phyloP scores from a whole-genome alignment of 2,113 vertebrate genomes.

The Eclectus roratus region DNA sequence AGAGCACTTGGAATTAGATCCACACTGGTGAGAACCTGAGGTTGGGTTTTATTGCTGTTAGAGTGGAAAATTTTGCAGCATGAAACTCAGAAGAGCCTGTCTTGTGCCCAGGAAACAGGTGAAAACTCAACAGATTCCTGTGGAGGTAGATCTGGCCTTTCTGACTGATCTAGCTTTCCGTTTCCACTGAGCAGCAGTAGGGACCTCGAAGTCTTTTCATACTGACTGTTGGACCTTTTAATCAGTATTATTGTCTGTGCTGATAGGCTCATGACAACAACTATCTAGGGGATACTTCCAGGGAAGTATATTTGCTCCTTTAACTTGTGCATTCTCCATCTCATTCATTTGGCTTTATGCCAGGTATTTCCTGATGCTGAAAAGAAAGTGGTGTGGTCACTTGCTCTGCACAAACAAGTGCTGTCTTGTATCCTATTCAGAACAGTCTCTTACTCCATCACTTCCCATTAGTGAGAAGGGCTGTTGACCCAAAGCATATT shows the following conservation, averaged over 20 bases:
- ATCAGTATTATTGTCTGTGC: neutral
- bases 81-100: neutral
- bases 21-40: neutral
- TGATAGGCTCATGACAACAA: neutral
- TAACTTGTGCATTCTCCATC: neutral
- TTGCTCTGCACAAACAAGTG: neutral
- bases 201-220: neutral
- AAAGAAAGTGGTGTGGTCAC: neutral
- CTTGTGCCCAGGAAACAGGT: neutral
- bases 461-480: neutral
- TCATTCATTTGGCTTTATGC: neutral
- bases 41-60: neutral
- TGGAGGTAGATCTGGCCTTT: neutral
- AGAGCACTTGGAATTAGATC: neutral
- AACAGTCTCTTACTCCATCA: neutral
- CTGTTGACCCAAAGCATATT: accelerated
- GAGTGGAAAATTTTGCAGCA: neutral
- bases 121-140: neutral
- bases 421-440: neutral
- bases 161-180: neutral
- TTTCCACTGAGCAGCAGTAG: neutral
- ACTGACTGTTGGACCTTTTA: neutral
- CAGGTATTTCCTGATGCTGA: neutral
- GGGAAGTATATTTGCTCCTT: neutral
- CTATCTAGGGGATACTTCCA: neutral